These are phyloP conservation scores for Rallus crepitans DNA, from an alignment of 2,797 vertebrate species.

Conservation along the genomic window DNA sequence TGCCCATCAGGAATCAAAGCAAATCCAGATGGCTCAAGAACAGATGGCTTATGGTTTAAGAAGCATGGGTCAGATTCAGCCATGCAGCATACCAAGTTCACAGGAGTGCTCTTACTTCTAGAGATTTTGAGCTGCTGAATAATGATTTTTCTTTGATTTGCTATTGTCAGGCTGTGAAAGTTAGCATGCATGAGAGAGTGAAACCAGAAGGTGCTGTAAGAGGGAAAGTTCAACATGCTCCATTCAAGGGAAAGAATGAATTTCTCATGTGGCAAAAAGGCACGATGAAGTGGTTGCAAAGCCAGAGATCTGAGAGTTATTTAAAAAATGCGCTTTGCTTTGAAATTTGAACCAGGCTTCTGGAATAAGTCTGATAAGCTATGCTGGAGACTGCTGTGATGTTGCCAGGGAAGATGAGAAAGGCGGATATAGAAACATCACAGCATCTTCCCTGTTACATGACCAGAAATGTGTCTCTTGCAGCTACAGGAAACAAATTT, in stretches of 20 bases:
- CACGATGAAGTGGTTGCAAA: neutral
- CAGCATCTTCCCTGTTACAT: neutral
- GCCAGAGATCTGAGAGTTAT: neutral
- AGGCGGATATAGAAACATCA: neutral
- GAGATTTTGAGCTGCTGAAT: constrained; percentile 33
- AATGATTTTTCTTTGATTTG: constrained; percentile 5
- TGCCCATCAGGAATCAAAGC: constrained; percentile 55
- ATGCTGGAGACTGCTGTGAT: neutral
- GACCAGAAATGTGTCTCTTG: neutral
- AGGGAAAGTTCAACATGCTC: neutral
- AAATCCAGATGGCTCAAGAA: constrained; percentile 53
- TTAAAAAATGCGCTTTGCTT: neutral
- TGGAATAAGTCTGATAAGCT: neutral
- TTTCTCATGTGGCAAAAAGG: neutral
- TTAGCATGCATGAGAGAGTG: neutral
- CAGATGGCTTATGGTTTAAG: constrained; percentile 49
- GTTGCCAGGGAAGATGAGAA: neutral
- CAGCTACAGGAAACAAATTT: neutral
- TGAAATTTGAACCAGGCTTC: neutral
- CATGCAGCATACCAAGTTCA: neutral
- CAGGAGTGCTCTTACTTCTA: neutral
- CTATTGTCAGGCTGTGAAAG: constrained; percentile 11
- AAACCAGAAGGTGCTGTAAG: constrained; percentile 24
- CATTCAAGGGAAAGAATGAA: neutral
- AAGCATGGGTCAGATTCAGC: constrained; percentile 15